Conservation (phyloP, 2,888 invertebrate species). For the Parasteatoda lunata region DNA sequence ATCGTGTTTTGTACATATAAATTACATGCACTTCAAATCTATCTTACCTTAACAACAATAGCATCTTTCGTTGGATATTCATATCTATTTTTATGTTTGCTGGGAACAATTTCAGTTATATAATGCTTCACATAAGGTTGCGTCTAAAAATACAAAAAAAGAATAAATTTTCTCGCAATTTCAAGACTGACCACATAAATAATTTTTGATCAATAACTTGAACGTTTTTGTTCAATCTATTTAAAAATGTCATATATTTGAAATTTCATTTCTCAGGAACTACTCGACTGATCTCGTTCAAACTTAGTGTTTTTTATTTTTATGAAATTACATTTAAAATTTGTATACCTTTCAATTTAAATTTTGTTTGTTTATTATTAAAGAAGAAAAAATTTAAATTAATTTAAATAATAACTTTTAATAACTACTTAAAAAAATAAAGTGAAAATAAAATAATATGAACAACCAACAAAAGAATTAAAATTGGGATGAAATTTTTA, state of each 20-base stretch:
- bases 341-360: no score
- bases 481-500: no score
- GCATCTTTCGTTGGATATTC: conserved; percentile 56
- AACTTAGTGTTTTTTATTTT: not conserved
- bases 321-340: no score
- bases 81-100: conserved; percentile 66
- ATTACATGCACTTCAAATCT: not conserved
- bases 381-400: not conserved
- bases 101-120: conserved; percentile 53
- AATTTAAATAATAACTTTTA: not conserved
- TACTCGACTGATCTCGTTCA: no score
- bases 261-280: no score
- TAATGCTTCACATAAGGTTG: conserved; percentile 65
- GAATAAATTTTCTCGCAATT: no score
- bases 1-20: not conserved
- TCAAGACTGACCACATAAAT: not conserved
- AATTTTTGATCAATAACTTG: not conserved
- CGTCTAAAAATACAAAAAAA: conserved; percentile 22
- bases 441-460: not conserved
- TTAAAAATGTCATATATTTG: not conserved
- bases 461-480: no score
- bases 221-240: not conserved
- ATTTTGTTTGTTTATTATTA: not conserved
- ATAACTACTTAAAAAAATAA: no score
- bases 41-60: conserved; percentile 44